These are phyloP conservation scores for Crotalus tigris DNA, from an alignment of 2,113 vertebrate species.

Conservation along the genomic window DNA sequence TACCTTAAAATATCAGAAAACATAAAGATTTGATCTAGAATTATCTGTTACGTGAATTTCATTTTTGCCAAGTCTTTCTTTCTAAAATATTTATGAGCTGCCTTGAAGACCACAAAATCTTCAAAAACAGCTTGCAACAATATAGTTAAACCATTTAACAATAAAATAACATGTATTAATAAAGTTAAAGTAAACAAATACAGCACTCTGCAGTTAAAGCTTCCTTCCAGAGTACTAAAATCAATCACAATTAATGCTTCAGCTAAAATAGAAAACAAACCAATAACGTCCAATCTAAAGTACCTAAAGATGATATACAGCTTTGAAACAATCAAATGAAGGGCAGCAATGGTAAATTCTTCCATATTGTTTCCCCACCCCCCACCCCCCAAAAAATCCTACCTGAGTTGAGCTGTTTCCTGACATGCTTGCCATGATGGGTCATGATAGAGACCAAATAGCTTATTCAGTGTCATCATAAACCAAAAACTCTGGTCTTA, in stretches of 20 bases:
- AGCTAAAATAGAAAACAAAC: not conserved
- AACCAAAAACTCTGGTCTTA: not conserved
- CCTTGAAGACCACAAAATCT: not conserved
- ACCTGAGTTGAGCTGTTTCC: not conserved
- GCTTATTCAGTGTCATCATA: not conserved
- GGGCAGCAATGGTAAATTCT: not conserved
- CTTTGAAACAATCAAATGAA: not conserved
- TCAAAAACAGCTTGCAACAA: not conserved
- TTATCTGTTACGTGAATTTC: not conserved
- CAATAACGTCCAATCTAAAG: not conserved
- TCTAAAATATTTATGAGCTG: not conserved
- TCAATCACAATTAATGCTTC: not conserved
- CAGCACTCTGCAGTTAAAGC: not conserved
- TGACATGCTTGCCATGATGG: not conserved
- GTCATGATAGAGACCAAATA: not conserved
- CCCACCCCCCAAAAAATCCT: not conserved
- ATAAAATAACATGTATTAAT: not conserved
- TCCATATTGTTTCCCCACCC: not conserved
- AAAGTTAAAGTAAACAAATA: not conserved
- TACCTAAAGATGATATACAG: not conserved
- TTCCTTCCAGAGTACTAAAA: not conserved
- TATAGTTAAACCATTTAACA: not conserved
- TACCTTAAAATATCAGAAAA: not conserved
- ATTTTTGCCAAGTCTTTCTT: not conserved
- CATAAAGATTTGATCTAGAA: not conserved